phyloP scores from a whole-genome alignment of 2,113 vertebrate species.

The Aramus guarauna region DNA sequence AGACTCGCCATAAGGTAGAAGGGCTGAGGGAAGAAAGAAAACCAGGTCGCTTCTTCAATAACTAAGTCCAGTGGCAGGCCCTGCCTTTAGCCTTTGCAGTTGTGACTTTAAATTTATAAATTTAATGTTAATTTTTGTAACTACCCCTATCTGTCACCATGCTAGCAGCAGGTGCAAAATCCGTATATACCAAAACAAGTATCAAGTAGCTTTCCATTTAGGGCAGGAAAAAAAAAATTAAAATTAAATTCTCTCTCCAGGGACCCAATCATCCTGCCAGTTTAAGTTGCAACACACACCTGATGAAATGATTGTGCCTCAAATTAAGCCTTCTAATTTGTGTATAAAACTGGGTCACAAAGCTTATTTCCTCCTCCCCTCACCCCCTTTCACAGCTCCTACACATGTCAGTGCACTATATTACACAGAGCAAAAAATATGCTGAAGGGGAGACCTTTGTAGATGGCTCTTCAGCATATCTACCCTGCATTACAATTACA shows the following conservation, averaged over 20 bases:
- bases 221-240: not conserved
- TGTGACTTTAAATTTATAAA: not conserved
- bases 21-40: not conserved
- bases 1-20: not conserved
- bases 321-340: slow-evolving; percentile 40
- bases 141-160: not conserved
- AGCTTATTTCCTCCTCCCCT: not conserved
- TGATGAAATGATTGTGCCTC: slow-evolving; percentile 24
- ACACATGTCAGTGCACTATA: not conserved
- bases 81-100: not conserved
- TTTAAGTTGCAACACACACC: slow-evolving; percentile 11
- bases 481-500: not conserved
- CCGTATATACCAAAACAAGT: not conserved
- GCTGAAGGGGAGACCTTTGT: not conserved
- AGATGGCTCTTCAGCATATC: not conserved
- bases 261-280: not conserved
- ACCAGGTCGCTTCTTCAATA: not conserved
- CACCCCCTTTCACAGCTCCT: not conserved
- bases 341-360: slow-evolving; percentile 26
- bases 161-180: slow-evolving; percentile 21
- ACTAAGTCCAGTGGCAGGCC: not conserved
- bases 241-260: not conserved
- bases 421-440: not conserved
- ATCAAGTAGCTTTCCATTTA: slow-evolving; percentile 9
- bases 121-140: not conserved